Evolutionary conservation across 2,888 invertebrate genomes (phyloP).

Genomic region (Phengaris arion): DNA sequence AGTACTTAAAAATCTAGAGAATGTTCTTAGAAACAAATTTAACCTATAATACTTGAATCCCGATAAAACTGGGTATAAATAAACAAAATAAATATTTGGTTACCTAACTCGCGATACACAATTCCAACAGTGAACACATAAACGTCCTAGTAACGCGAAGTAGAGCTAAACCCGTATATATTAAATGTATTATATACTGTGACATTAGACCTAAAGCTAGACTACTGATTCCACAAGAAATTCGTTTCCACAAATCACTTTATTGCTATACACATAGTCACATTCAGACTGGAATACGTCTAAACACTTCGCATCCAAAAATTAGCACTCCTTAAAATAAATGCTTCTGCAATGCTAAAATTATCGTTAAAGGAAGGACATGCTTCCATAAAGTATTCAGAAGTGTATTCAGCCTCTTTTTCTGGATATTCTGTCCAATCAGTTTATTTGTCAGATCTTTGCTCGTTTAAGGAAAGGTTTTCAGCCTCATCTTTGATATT

Average conservation of each 20-base stretch:
- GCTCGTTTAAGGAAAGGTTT: constrained; percentile 74
- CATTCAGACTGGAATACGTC: constrained; percentile 30
- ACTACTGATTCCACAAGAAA: constrained; percentile 42
- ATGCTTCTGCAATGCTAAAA: not conserved
- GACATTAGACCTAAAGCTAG: constrained; percentile 47
- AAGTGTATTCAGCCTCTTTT: constrained; percentile 27
- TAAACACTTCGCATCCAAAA: not conserved
- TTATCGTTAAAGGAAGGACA: not conserved
- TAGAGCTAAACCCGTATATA: constrained; percentile 76
- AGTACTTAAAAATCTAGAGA: constrained; percentile 52
- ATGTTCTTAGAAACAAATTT: constrained; percentile 50
- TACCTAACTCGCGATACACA: constrained; percentile 60
- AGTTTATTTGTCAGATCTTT: constrained; percentile 71
- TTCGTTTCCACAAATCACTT: constrained; percentile 43
- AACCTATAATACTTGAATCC: constrained; percentile 76
- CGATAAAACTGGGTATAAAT: constrained; percentile 71
- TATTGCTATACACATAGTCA: constrained; percentile 42
- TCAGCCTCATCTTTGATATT: constrained; percentile 72
- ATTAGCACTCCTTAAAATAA: constrained; percentile 1
- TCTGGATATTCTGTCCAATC: constrained; percentile 4
- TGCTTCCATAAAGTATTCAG: not conserved
- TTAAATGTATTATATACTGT: constrained; percentile 62
- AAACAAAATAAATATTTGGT: constrained; percentile 65
- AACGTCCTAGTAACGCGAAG: constrained; percentile 64
- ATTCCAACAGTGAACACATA: constrained; percentile 73